Conservation (phyloP, 2,797 vertebrate genomes). For the Lophius americanus region DNA sequence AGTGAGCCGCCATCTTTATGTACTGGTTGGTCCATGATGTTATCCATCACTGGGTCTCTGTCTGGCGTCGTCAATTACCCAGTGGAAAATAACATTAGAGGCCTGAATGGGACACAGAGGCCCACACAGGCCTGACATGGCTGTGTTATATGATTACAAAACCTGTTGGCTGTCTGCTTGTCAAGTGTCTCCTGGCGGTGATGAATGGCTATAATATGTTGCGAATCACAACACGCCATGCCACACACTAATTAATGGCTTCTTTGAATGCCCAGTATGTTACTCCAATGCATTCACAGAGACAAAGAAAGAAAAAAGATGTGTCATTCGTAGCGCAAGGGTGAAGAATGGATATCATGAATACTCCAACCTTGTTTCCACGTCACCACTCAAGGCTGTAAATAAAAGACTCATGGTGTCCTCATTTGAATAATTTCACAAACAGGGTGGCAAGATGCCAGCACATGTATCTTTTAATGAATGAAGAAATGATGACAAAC, state of each 20-base stretch:
- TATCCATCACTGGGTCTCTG: slow-evolving; percentile 75
- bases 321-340: slow-evolving; percentile 27
- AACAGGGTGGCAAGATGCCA: slow-evolving; percentile 61
- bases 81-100: slow-evolving; percentile 80
- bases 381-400: slow-evolving; percentile 67
- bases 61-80: slow-evolving; percentile 77
- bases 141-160: slow-evolving; percentile 84
- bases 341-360: slow-evolving; percentile 68
- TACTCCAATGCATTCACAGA: slow-evolving; percentile 55
- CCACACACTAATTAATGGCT: slow-evolving; percentile 77
- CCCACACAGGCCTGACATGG: slow-evolving; percentile 77
- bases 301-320: slow-evolving; percentile 1
- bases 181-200: slow-evolving; percentile 80
- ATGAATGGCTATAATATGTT: slow-evolving; percentile 85
- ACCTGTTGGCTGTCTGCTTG: slow-evolving; percentile 82
- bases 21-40: slow-evolving; percentile 59
- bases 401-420: slow-evolving; percentile 74
- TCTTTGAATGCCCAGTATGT: slow-evolving; percentile 67
- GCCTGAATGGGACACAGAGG: slow-evolving; percentile 76
- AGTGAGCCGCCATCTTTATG: slow-evolving; percentile 59
- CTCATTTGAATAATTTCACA: slow-evolving; percentile 82
- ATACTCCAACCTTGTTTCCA: slow-evolving; percentile 71
- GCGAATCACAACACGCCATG: slow-evolving; percentile 76
- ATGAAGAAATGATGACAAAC: slow-evolving; percentile 44
- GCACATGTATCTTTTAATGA: slow-evolving; percentile 49